Evolutionary conservation across 2,113 vertebrate species (phyloP), one percentile per base, ranked within the genome.

Genomic region (Lycocorax pyrrhopterus): DNA sequence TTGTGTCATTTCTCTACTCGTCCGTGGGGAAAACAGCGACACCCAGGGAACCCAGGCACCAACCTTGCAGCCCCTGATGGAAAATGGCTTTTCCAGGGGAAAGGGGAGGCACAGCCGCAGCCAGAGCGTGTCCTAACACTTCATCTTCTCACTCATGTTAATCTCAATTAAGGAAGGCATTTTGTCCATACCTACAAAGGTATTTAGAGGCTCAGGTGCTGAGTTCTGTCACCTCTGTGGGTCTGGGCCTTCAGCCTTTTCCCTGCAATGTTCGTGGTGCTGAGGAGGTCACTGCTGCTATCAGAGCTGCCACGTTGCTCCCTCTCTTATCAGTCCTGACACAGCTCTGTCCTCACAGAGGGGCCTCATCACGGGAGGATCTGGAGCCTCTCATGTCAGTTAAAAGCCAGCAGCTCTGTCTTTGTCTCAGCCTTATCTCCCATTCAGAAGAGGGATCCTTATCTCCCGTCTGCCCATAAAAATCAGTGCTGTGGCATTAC

Each of bases 381-480:
- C 62, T 69, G 51, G 56, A 90, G 59, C 66, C 67, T 73, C 69
- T 80, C 71, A 9, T 8, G 35, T 1, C 17, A 90, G 56, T n/a
- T 80, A 46, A 87, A 94, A 91, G 62, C 30, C 90, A 59, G 87
- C 63, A 95, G 72, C 76, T 92, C 66, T 87, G 78, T 87, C 84
- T 82, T 89, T 46, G 74, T 58, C 84, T 87, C 63, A 37, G 71
- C 76, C 74, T 90, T 85, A 87, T 93, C 91, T 94, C 72, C 63
- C 89, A 32, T 51, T 69, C 82, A 13, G 51, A 62, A 55, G 71
- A 39, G 62, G 87, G 82, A 79, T 88, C 60, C 30, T 74, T 90
- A 82, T 69, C 72, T 93, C 75, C 93, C 67, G 29, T 15, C 19
- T 1, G 13, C 33, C 72, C 75, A 83, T 90, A 93, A 94, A 92